Base-by-base conservation (phyloP, 2,113 vertebrate species). In the Charina bottae region DNA sequence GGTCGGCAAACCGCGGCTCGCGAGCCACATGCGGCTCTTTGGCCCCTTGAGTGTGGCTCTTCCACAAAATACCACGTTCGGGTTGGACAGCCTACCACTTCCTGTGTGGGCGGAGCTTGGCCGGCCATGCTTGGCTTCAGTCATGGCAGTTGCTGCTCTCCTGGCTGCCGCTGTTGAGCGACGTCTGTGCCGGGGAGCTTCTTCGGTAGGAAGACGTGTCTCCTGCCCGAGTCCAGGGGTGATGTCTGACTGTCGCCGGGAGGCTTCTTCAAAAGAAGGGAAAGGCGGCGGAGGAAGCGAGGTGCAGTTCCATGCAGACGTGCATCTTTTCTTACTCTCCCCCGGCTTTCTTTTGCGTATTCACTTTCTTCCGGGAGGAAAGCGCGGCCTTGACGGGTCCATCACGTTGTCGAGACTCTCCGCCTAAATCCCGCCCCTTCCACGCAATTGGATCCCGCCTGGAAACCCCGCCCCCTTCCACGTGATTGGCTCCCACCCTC, bases 101-200 rank as follows among this genome's bases (percentile, higher is more conserved):
- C 26, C 19, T 46, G 12, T 7, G 53, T 11, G 6, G 58, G 62
- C 3, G 37, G 68, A 9, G 42, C 1, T 83, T 49, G 7, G 56
- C 2, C 5, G 6, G 24, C 4, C 24, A 1, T 23, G 1, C 37
- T 9, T 6, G 68, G 68, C 6, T 0, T 64, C 2, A 3, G 72
- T 23, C 0, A 95, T 93, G 92, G 94, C 86, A 89, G 89, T 23
- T 2, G 58, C 58, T 4, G n/a, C 23, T 84, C 21, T 28, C 19
- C 42, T 87, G 6, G 13, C 12, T 1, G 85, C 26, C n/a, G 28
- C 5, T 6, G 23, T 91, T 54, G 85, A 0, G 46, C 37, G 72
- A 53, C 2, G 1, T 0, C 4, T 88, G 0, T 2, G 24, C 17
- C 90, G 83, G 2, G 24, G 90, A 0, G 0, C 88, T 0, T 0